These are phyloP conservation scores for Polyommatus iphigenia DNA, from an alignment of 2,888 invertebrate species.

Conservation along the genomic window DNA sequence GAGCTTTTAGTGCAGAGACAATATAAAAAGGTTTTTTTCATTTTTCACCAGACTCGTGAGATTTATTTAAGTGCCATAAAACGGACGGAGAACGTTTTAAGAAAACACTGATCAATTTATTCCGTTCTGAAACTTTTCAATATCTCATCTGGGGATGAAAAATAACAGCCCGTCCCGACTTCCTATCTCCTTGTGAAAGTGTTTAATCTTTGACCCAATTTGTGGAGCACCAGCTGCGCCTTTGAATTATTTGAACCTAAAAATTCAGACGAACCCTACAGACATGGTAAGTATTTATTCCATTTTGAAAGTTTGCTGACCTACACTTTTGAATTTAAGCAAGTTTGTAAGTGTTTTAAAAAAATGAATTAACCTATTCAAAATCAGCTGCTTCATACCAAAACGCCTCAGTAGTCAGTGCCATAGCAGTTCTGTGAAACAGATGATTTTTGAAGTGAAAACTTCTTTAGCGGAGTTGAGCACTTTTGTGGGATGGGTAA, in stretches of 20 bases:
- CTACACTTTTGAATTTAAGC: neutral
- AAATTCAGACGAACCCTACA: neutral
- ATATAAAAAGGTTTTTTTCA: neutral
- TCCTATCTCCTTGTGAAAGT: neutral
- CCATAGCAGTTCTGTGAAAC: no score
- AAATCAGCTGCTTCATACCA: no score
- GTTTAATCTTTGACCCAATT: constrained; percentile 4
- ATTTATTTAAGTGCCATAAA: constrained; percentile 22
- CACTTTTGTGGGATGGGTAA: no score
- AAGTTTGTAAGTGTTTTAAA: no score
- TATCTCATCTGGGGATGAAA: neutral
- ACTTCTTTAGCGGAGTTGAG: no score
- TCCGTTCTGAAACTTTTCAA: neutral
- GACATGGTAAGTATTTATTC: neutral
- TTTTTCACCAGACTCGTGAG: neutral
- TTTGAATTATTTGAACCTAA: neutral
- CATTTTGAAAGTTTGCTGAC: neutral
- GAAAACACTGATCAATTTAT: neutral
- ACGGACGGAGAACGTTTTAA: constrained; percentile 5
- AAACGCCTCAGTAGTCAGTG: no score
- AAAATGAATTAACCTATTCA: no score
- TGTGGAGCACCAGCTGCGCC: neutral
- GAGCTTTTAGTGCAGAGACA: neutral
- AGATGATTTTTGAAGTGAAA: no score
- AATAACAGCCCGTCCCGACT: neutral